Conservation (phyloP, 2,113 vertebrate species). For the Monopterus albus region DNA sequence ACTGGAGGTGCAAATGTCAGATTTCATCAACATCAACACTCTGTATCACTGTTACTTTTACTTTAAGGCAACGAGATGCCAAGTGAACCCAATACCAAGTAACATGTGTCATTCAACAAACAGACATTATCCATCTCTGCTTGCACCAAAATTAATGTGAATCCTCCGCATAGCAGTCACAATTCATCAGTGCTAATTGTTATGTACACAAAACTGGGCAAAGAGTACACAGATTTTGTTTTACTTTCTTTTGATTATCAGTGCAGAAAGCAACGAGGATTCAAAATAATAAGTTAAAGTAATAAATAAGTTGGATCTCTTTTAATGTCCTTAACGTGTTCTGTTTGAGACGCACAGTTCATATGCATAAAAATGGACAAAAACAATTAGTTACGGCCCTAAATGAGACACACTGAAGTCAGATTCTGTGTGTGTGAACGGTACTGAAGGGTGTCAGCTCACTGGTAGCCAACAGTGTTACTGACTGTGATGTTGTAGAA, state of each 20-base stretch:
- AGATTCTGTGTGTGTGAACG: not conserved
- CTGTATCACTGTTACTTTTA: slow-evolving; percentile 37
- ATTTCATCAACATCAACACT: slow-evolving; percentile 59
- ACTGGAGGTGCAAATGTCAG: slow-evolving; percentile 66
- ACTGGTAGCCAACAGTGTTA: slow-evolving; percentile 27
- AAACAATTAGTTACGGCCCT: not conserved
- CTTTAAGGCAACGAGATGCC: slow-evolving; percentile 45
- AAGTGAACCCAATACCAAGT: slow-evolving; percentile 37
- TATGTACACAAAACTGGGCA: not conserved
- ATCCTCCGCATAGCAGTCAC: slow-evolving; percentile 39
- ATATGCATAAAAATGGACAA: too few relatives aligned
- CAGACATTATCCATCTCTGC: slow-evolving; percentile 50
- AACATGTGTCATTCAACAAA: slow-evolving; percentile 61
- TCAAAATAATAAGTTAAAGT: too few relatives aligned
- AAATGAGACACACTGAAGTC: slow-evolving; percentile 1
- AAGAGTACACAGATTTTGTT: slow-evolving; percentile 9
- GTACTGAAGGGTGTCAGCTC: slow-evolving; percentile 3
- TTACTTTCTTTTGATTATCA: not conserved
- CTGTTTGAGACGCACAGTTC: too few relatives aligned
- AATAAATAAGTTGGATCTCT: too few relatives aligned
- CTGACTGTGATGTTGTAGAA: slow-evolving; percentile 41
- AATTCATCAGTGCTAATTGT: slow-evolving; percentile 22
- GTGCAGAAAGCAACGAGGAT: too few relatives aligned
- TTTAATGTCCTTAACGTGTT: too few relatives aligned
- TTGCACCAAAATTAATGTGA: slow-evolving; percentile 38